Conservation (phyloP, 1,140 invertebrate genomes). For the Melanaphis sacchari region DNA sequence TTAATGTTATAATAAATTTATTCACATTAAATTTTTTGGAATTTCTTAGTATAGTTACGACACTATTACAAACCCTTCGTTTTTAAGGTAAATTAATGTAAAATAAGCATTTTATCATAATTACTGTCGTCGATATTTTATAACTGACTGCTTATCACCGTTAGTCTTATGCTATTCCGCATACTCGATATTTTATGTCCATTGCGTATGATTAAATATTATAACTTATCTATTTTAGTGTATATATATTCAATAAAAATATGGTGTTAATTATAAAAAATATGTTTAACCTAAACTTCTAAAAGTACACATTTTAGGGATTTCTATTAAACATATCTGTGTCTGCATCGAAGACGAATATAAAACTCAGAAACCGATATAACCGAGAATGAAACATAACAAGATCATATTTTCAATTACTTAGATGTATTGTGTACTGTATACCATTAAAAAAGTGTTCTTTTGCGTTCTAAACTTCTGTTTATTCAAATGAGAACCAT, state of each 20-base stretch:
- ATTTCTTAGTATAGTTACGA: neutral
- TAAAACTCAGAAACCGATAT: neutral
- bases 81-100: neutral
- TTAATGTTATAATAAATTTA: neutral
- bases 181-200: neutral
- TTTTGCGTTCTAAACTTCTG: neutral
- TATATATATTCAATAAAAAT: neutral
- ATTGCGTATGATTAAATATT: neutral
- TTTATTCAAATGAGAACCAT: neutral
- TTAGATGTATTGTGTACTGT: neutral
- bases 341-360: neutral
- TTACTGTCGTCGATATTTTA: neutral
- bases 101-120: neutral
- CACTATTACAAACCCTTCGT: neutral
- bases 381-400: neutral
- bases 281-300: neutral
- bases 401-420: neutral
- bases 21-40: neutral
- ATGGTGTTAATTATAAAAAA: neutral
- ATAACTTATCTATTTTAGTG: too few relatives aligned
- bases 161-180: neutral
- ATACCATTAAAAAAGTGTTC: neutral
- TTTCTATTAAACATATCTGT: neutral
- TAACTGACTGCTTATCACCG: neutral
- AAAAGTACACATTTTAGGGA: neutral